phyloP scores from a whole-genome alignment of 2,888 invertebrate species.

The Helleia helle region DNA sequence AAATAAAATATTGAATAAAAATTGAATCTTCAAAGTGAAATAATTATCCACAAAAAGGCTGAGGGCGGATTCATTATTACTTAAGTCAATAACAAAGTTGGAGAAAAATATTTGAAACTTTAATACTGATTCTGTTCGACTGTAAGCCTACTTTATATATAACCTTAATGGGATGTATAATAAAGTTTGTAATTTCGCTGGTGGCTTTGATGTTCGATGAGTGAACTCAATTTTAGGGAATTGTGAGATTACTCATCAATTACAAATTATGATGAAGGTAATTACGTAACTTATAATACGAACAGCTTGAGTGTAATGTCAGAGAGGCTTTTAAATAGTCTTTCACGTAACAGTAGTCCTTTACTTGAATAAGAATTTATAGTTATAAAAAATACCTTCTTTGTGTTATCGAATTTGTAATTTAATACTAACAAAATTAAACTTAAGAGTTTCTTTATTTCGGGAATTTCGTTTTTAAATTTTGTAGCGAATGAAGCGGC shows the following conservation, averaged over 20 bases:
- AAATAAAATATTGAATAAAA: conserved; percentile 3
- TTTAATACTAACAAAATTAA: too few relatives aligned
- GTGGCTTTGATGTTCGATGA: conserved; percentile 11
- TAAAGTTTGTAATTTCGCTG: conserved; percentile 12
- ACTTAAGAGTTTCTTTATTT: too few relatives aligned
- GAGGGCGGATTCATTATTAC: conserved; percentile 3
- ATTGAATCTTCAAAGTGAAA: background rate
- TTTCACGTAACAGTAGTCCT: too few relatives aligned
- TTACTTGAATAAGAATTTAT: too few relatives aligned
- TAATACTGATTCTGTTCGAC: conserved; percentile 14
- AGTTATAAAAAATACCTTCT: too few relatives aligned
- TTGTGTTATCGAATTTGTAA: too few relatives aligned
- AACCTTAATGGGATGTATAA: conserved; percentile 15
- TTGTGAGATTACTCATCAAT: conserved; percentile 13
- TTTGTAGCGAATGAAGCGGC: too few relatives aligned
- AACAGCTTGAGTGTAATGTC: background rate
- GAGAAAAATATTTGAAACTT: conserved; percentile 2
- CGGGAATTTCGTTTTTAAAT: too few relatives aligned
- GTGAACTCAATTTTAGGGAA: background rate
- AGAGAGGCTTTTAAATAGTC: too few relatives aligned
- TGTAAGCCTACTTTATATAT: conserved; percentile 14
- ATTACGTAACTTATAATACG: conserved; percentile 26
- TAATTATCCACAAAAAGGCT: conserved; percentile 1
- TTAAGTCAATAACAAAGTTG: conserved; percentile 1
- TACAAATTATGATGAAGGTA: conserved; percentile 20